Evolutionary conservation across 2,797 vertebrate genomes (phyloP).

Genomic region (Sitta carolinensis): DNA sequence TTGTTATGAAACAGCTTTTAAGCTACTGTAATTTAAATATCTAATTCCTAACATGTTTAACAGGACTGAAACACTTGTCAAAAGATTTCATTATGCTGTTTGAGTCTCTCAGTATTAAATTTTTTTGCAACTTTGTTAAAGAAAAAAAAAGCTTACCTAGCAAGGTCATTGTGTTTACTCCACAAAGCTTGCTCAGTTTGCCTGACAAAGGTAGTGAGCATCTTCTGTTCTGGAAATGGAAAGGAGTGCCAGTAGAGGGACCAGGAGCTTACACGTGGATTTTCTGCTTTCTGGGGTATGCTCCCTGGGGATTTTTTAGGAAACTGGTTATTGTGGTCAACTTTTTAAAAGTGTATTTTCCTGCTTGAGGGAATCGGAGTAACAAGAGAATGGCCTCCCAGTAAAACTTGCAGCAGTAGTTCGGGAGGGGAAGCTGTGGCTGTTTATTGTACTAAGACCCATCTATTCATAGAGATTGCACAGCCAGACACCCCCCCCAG

Average conservation of each 20-base stretch:
- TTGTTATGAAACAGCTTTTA: neutral
- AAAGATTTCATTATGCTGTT: neutral
- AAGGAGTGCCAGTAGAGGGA: neutral
- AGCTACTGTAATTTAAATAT: neutral
- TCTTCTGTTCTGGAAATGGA: neutral
- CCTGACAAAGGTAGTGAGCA: neutral
- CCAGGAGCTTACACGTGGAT: rapidly evolving
- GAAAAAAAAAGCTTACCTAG: neutral
- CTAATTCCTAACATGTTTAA: neutral
- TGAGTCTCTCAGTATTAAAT: neutral
- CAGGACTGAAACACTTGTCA: neutral
- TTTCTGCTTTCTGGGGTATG: neutral
- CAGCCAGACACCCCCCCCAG: neutral
- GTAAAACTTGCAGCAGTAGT: neutral
- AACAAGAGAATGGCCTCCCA: neutral
- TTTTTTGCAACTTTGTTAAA: neutral
- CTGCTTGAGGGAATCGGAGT: neutral
- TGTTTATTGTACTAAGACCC: neutral
- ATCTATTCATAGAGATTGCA: neutral
- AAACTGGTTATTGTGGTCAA: neutral
- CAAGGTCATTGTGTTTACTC: neutral
- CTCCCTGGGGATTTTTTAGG: neutral
- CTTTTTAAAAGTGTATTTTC: neutral
- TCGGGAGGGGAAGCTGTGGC: neutral
- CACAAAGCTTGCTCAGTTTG: neutral